A percentile compares a stretch with the other conserved stretches of the same genome.
Evolutionary conservation across 2,797 vertebrate species (phyloP).

Genomic region (Sebastes variabilis): DNA sequence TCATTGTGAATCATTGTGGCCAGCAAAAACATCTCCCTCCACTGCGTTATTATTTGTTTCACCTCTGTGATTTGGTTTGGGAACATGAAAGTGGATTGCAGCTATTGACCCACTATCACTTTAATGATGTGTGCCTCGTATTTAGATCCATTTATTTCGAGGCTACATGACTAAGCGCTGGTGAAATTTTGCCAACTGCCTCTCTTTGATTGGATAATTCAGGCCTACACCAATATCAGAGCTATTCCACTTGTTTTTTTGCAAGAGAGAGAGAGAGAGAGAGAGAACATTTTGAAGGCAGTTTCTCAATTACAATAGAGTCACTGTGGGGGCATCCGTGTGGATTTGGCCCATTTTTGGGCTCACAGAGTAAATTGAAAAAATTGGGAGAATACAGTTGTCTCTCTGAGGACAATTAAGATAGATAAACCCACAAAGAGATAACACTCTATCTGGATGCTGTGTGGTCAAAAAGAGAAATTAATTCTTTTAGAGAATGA

Average conservation of each 20-base stretch:
- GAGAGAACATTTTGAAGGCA: not conserved
- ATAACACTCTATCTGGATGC: slow-evolving; percentile 36
- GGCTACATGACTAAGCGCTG: not conserved
- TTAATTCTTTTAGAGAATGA: slow-evolving; percentile 42
- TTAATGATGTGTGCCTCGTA: not conserved
- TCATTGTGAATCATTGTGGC: not conserved
- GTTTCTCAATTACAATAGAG: slow-evolving; percentile 27
- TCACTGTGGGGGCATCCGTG: not conserved
- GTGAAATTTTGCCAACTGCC: not conserved
- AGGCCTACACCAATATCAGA: not conserved
- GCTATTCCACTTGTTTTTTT: slow-evolving; percentile 1
- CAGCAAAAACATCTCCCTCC: not conserved
- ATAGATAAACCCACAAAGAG: slow-evolving; percentile 20
- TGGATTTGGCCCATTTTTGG: slow-evolving; percentile 15
- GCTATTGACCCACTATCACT: not conserved
- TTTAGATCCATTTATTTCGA: slow-evolving; percentile 10
- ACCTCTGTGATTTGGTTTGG: not conserved
- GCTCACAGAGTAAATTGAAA: not conserved
- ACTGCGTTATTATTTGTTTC: not conserved
- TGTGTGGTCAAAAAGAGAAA: slow-evolving; percentile 41
- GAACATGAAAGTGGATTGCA: not conserved
- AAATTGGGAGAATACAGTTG: not conserved
- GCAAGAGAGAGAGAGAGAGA: not conserved
- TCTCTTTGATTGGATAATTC: slow-evolving; percentile 30
- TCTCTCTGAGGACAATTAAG: slow-evolving; percentile 51